Conservation (phyloP, 1,140 invertebrate species). For the Oryctes rhinoceros region DNA sequence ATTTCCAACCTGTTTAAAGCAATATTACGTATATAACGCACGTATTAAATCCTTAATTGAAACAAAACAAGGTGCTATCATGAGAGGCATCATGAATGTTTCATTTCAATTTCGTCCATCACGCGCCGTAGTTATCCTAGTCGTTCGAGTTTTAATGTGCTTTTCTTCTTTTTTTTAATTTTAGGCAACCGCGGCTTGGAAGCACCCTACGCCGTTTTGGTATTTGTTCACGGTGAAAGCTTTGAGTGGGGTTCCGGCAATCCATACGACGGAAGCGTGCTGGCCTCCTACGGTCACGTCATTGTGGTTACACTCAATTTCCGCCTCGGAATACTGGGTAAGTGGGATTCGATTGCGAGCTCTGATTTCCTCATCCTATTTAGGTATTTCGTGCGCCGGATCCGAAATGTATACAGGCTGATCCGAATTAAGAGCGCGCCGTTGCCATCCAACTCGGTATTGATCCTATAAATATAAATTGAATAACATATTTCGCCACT, state of each 20-base stretch:
- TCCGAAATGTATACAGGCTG: neutral
- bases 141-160: neutral
- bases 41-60: neutral
- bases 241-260: constrained; percentile 88
- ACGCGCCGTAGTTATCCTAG: neutral
- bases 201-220: constrained; percentile 81
- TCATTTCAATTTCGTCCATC: neutral
- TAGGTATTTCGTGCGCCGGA: constrained; percentile 26
- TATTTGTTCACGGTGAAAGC: constrained; percentile 85
- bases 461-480: too few relatives aligned
- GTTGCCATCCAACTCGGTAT: too few relatives aligned
- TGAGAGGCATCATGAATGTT: neutral
- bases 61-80: neutral
- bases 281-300: constrained; percentile 86
- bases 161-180: constrained; percentile 45
- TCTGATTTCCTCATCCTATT: constrained; percentile 36
- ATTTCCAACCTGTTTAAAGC: too few relatives aligned
- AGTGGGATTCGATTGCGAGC: constrained; percentile 53
- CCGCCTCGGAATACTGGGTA: constrained; percentile 86
- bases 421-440: too few relatives aligned
- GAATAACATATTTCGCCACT: too few relatives aligned
- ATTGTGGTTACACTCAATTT: constrained; percentile 92
- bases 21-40: neutral
- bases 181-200: constrained; percentile 77
- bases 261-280: constrained; percentile 86